Conservation (phyloP, 2,113 vertebrate species). For the Tinamus guttatus region DNA sequence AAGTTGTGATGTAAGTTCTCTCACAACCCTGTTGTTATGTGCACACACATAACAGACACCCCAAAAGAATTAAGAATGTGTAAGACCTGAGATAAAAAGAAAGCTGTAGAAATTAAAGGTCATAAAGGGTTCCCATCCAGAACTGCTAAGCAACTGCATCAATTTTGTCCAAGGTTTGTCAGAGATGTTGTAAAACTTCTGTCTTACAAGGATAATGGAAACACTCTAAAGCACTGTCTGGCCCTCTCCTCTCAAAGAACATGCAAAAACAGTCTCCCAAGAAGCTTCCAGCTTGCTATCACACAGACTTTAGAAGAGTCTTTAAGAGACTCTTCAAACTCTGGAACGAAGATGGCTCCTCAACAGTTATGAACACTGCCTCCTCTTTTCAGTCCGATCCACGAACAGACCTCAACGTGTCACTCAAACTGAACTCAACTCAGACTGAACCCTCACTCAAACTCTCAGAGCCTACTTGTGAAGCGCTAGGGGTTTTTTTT, state of each 20-base stretch:
- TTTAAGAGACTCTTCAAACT: background rate
- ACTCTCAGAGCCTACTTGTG: background rate
- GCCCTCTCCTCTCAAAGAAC: background rate
- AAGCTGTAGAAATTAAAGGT: background rate
- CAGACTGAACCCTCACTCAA: background rate
- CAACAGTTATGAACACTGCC: background rate
- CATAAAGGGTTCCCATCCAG: background rate
- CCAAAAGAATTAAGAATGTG: background rate
- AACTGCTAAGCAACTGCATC: background rate
- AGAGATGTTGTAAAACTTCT: background rate
- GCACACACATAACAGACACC: background rate
- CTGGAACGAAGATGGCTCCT: background rate
- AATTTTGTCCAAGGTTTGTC: background rate
- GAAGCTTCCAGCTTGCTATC: background rate
- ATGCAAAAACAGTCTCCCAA: background rate
- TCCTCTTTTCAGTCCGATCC: background rate
- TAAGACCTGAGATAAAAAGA: background rate
- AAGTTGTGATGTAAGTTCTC: background rate
- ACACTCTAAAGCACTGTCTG: background rate
- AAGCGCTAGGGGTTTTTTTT: background rate
- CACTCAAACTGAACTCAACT: background rate
- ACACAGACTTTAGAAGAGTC: background rate
- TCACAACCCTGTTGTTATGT: background rate
- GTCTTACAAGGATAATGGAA: background rate
- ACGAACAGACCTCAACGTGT: background rate